These are phyloP conservation scores for Balanococcus diminutus DNA, from an alignment of 2,888 invertebrate species.

Conservation along the genomic window DNA sequence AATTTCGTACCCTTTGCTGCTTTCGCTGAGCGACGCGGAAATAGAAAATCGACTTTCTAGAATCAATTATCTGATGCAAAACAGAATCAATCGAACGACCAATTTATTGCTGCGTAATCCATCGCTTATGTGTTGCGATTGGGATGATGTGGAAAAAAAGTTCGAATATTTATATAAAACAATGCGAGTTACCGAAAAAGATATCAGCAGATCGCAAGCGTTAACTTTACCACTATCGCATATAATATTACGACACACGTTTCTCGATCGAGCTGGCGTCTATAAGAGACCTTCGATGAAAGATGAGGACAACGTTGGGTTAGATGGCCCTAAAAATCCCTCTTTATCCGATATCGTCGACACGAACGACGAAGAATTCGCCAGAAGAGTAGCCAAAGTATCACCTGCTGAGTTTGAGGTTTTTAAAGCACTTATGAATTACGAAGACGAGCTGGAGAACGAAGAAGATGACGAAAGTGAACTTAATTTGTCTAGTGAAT, in stretches of 20 bases:
- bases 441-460: constrained; percentile 58
- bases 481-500: constrained; percentile 43
- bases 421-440: constrained; percentile 57
- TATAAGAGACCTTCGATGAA: constrained; percentile 52
- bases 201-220: constrained; percentile 42
- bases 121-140: constrained; percentile 8
- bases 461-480: constrained; percentile 58
- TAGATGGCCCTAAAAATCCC: constrained; percentile 55
- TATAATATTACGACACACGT: constrained; percentile 31
- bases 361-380: constrained; percentile 55
- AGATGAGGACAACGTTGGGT: constrained; percentile 32
- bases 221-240: constrained; percentile 30
- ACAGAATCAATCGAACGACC: constrained; percentile 39
- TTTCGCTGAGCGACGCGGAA: constrained; percentile 19
- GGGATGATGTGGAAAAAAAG: constrained; percentile 44
- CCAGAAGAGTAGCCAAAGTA: constrained; percentile 56
- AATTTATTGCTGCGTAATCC: constrained; percentile 8
- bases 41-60: background rate
- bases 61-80: constrained; percentile 13
- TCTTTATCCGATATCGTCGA: constrained; percentile 56
- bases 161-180: constrained; percentile 27
- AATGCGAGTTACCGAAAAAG: constrained; percentile 32
- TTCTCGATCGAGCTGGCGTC: constrained; percentile 43
- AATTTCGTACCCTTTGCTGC: background rate
- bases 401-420: constrained; percentile 56